These are phyloP conservation scores for Quadroppia sp. DNA, from an alignment of 2,888 invertebrate species.

Conservation along the genomic window DNA sequence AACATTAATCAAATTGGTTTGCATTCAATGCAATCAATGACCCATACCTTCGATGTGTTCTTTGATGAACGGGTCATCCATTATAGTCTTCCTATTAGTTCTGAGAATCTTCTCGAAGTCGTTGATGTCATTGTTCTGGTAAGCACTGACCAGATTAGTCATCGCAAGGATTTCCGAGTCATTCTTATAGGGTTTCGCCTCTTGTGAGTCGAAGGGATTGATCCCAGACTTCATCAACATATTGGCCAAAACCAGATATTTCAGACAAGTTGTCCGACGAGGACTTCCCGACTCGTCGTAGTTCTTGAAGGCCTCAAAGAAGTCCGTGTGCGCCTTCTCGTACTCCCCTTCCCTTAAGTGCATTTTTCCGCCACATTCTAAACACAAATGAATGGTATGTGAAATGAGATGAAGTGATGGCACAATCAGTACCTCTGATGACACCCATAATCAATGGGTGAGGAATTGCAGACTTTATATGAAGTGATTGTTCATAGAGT, in stretches of 20 bases:
- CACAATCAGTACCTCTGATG: constrained; percentile 66
- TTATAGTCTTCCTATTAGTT: constrained; percentile 82
- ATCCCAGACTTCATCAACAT: constrained; percentile 87
- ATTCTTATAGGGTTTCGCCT: constrained; percentile 98
- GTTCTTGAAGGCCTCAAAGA: constrained; percentile 99
- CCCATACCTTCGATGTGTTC: constrained; percentile 86
- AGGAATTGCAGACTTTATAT: constrained; percentile 99
- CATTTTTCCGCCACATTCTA: constrained; percentile 99
- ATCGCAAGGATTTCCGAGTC: constrained; percentile 98
- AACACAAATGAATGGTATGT: constrained; percentile 36
- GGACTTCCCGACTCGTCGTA: constrained; percentile 99
- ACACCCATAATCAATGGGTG: constrained; percentile 99
- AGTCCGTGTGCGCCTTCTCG: constrained; percentile 97
- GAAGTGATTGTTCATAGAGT: constrained; percentile 93
- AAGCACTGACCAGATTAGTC: constrained; percentile 92
- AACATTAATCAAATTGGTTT: too few relatives aligned
- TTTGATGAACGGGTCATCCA: constrained; percentile 98
- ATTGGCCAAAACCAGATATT: constrained; percentile 95
- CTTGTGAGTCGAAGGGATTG: constrained; percentile 99
- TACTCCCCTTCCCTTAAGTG: constrained; percentile 97
- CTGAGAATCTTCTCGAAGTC: constrained; percentile 95
- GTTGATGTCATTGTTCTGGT: constrained; percentile 97
- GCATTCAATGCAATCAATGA: too few relatives aligned
- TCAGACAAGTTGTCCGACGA: constrained; percentile 90
- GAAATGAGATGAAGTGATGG: constrained; percentile 33